Base-by-base conservation (phyloP, 35 echinoderm and acorn worm species). In the Diadema setosum region DNA sequence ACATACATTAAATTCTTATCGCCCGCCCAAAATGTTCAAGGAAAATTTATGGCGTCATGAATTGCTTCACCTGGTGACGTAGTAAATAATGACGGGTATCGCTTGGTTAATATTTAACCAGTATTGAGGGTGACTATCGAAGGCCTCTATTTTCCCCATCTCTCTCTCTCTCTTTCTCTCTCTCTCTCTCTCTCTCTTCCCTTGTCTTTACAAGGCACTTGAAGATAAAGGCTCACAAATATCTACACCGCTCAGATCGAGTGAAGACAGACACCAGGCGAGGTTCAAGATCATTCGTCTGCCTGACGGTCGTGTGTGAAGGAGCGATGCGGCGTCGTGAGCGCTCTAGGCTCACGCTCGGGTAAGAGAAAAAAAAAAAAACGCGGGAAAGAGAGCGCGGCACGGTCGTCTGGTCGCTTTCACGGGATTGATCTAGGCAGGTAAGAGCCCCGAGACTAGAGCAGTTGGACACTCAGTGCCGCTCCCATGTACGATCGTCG, bases 81-180 rank as follows among this genome's bases (percentile, higher is more conserved):
- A 27, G 14, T 9, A 34, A 67, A 34, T 67, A 16, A 33, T 6
- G 63, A 67, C 26, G 63, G 37, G 63, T 55, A 26, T 67, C 63
- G 30, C 63, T 67, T 67, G 26, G 63, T 67, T 67, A 67, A 67
- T 67, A 67, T 67, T 67, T 67, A 67, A 67, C 63, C 63, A 67
- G 29, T 67, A 33, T 34, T 67, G 37, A n/a, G 30, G 21, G 63
- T 34, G 29, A n/a, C 26, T 67, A 34, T 26, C 37, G 63, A 67
- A 34, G 63, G 63, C 37, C 21, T 16, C 23, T 63, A 34, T 67
- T 67, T 67, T 67, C n/a, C n/a, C n/a, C n/a, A n/a, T n/a, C n/a
- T n/a, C n/a, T n/a, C n/a, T n/a, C n/a, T n/a, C n/a, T n/a, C 63
- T 67, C 63, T 67, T 33, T 67, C 5, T 60, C 14, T 60, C 37